Evolutionary conservation across 2,888 invertebrate species (phyloP).

Genomic region (Apantesis nais): DNA sequence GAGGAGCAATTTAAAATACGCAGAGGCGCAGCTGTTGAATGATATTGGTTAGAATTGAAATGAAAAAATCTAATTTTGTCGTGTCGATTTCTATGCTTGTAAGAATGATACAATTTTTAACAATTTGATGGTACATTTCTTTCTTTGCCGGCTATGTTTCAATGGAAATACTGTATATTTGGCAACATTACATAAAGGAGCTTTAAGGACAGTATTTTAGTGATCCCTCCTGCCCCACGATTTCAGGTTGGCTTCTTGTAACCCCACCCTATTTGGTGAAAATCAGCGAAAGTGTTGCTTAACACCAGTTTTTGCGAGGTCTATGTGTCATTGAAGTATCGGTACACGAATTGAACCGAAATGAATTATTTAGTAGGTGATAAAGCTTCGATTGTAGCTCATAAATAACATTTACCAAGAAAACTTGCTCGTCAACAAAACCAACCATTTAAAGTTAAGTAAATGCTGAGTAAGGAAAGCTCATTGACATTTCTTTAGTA

Average conservation of each 20-base stretch:
- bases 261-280: too few species aligned
- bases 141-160: not conserved
- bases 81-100: conserved; percentile 41
- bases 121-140: conserved; percentile 33
- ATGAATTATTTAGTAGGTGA: not conserved
- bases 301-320: too few species aligned
- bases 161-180: not conserved
- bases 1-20: conserved; percentile 59
- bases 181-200: too few species aligned
- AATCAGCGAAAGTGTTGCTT: too few species aligned
- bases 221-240: too few species aligned
- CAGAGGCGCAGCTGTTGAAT: conserved; percentile 61
- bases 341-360: not conserved
- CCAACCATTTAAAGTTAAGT: conserved; percentile 29
- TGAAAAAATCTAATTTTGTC: conserved; percentile 51
- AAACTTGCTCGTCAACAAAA: conserved; percentile 15
- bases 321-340: not conserved
- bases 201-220: too few species aligned
- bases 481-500: conserved; percentile 46
- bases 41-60: conserved; percentile 49
- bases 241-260: too few species aligned
- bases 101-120: conserved; percentile 25
- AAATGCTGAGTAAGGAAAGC: conserved; percentile 37
- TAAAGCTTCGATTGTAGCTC: not conserved
- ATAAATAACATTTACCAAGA: not conserved